A percentile compares a stretch with the other conserved stretches of the same genome.
These are phyloP conservation scores for Ptiloglossa arizonensis DNA, from an alignment of 1,140 invertebrate species.

Conservation along the genomic window DNA sequence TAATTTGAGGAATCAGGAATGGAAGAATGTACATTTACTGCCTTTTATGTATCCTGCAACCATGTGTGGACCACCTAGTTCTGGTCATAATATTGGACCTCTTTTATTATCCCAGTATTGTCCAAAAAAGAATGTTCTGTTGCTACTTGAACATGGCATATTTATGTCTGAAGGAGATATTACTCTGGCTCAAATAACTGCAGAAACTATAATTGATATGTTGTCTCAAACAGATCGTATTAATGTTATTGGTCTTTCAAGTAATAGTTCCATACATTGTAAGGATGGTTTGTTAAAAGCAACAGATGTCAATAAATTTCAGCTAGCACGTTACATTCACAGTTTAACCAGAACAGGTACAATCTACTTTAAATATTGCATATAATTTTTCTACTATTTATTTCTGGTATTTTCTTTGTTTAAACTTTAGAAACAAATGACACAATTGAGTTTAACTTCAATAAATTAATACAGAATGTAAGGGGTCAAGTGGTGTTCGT, in stretches of 20 bases:
- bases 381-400: constrained; percentile 6
- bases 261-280: constrained; percentile 67
- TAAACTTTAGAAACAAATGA: constrained; percentile 70
- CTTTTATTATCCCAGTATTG: constrained; percentile 77
- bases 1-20: constrained; percentile 71
- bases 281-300: constrained; percentile 74
- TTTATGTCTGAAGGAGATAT: constrained; percentile 78
- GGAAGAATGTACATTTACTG: constrained; percentile 77
- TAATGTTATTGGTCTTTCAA: constrained; percentile 73
- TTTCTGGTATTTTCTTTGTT: not conserved
- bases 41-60: constrained; percentile 73
- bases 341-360: constrained; percentile 71
- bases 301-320: constrained; percentile 79
- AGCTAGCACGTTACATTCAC: constrained; percentile 75
- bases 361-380: not conserved
- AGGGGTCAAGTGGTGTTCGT: constrained; percentile 74
- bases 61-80: constrained; percentile 77
- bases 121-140: constrained; percentile 75
- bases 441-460: constrained; percentile 70
- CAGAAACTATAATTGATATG: constrained; percentile 79
- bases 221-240: constrained; percentile 76
- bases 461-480: constrained; percentile 66
- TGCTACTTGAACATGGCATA: constrained; percentile 75
- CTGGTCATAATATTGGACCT: constrained; percentile 76
- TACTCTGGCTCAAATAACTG: constrained; percentile 75